Evolutionary conservation across 2,797 vertebrate species (phyloP).

Genomic region (Cirrhinus mrigala): DNA sequence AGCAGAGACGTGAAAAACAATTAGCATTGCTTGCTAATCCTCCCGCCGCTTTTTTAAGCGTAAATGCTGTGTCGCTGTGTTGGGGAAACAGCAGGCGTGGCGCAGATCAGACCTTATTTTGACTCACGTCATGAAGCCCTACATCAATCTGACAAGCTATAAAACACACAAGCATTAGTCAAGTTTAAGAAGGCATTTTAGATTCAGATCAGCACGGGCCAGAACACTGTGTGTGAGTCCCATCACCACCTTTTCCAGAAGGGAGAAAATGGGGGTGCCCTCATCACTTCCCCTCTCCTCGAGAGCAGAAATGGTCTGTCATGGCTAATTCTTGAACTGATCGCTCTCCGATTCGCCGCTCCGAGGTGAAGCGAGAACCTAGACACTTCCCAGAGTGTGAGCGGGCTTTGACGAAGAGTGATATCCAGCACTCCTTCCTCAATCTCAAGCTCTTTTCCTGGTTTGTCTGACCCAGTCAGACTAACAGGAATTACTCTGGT

Average conservation of each 20-base stretch:
- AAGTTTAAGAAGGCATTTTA: constrained; percentile 49
- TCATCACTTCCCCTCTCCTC: constrained; percentile 62
- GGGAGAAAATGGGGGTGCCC: constrained; percentile 58
- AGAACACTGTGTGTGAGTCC: constrained; percentile 3
- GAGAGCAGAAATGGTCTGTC: constrained; percentile 79
- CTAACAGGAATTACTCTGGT: constrained; percentile 6
- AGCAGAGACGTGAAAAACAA: constrained; percentile 38
- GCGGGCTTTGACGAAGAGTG: constrained; percentile 72
- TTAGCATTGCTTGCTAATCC: constrained; percentile 48
- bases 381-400: constrained; percentile 67
- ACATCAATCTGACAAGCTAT: constrained; percentile 39
- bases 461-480: neutral
- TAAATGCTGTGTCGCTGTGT: neutral
- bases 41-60: neutral
- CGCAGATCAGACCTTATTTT: constrained; percentile 45
- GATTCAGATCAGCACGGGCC: constrained; percentile 46
- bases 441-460: constrained; percentile 43
- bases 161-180: constrained; percentile 49
- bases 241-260: constrained; percentile 37
- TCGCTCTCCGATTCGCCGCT: constrained; percentile 75
- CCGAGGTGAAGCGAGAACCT: constrained; percentile 38
- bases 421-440: constrained; percentile 69
- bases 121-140: constrained; percentile 30
- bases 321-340: constrained; percentile 78
- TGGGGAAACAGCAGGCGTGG: neutral